phyloP scores from a whole-genome alignment of 2,888 invertebrate species.

The Oxytorus armatus region DNA sequence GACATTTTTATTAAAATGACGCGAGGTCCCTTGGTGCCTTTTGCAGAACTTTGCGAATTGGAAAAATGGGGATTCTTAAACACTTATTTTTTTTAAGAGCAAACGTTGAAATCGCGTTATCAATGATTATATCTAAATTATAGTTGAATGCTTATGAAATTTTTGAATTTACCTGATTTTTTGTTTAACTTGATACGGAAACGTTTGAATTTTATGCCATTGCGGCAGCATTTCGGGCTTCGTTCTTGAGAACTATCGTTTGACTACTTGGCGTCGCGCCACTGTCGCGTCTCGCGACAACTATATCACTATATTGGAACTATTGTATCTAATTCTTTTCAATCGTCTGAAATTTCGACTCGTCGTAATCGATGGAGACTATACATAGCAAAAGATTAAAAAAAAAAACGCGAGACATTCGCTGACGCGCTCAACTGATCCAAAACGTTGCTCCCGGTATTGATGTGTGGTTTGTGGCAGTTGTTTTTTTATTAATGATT shows the following conservation, averaged over 20 bases:
- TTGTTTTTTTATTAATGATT: conserved; percentile 25
- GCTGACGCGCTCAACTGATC: conserved; percentile 39
- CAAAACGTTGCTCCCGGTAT: background rate
- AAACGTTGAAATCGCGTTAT: too few relatives aligned
- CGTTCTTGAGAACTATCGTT: too few relatives aligned
- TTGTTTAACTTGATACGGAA: too few relatives aligned
- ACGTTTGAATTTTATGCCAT: too few relatives aligned
- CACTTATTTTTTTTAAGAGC: too few relatives aligned
- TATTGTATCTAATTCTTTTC: background rate
- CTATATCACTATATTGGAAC: background rate
- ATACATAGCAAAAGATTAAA: background rate
- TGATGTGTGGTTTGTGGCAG: background rate
- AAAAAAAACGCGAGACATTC: conserved; percentile 10
- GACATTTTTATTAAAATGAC: too few relatives aligned
- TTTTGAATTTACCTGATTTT: too few relatives aligned
- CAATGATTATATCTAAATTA: too few relatives aligned
- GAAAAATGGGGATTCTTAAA: too few relatives aligned
- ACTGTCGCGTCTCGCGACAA: background rate
- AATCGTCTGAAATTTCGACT: conserved; percentile 11
- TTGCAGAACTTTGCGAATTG: too few relatives aligned
- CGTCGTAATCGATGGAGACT: conserved; percentile 27
- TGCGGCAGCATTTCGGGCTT: background rate
- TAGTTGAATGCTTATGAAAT: too few relatives aligned
- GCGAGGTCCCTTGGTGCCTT: too few relatives aligned
- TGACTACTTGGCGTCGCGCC: background rate